These are phyloP conservation scores for Pristionchus entomophagus DNA, from an alignment of 2,888 invertebrate species.

Conservation along the genomic window DNA sequence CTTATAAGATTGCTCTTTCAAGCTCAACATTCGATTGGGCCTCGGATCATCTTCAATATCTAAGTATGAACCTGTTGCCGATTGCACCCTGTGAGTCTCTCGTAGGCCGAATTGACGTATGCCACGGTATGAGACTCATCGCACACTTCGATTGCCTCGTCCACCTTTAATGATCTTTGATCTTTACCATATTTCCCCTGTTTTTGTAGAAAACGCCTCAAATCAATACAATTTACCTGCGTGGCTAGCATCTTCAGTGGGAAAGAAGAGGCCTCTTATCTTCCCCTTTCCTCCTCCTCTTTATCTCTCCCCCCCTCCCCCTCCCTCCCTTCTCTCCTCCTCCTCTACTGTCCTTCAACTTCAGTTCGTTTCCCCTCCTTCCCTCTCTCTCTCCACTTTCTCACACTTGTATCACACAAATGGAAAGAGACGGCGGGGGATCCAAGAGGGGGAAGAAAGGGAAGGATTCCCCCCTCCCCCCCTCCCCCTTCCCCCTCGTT, in stretches of 20 bases:
- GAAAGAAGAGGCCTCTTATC: neutral
- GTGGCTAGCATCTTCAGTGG: neutral
- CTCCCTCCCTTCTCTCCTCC: neutral
- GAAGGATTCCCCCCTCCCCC: neutral
- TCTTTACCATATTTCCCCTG: neutral
- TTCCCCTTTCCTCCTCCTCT: neutral
- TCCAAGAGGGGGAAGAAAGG: neutral
- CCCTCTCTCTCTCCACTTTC: conserved; percentile 22
- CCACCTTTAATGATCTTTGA: conserved; percentile 46
- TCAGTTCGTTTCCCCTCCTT: neutral
- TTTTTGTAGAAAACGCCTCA: no score
- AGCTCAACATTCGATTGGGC: no score
- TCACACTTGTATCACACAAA: conserved; percentile 45
- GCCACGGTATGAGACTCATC: conserved; percentile 75
- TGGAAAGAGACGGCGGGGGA: conserved; percentile 29
- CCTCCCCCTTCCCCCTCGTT: neutral
- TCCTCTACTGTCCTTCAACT: neutral
- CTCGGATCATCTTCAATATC: neutral
- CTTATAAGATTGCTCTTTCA: no score
- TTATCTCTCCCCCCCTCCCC: neutral
- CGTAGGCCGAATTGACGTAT: conserved; percentile 79
- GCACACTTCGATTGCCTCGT: conserved; percentile 75
- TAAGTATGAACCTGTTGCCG: conserved; percentile 77
- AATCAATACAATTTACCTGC: neutral
- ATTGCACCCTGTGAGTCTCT: conserved; percentile 77